Conservation (phyloP, 2,113 vertebrate genomes). For the Sigmodon hispidus region DNA sequence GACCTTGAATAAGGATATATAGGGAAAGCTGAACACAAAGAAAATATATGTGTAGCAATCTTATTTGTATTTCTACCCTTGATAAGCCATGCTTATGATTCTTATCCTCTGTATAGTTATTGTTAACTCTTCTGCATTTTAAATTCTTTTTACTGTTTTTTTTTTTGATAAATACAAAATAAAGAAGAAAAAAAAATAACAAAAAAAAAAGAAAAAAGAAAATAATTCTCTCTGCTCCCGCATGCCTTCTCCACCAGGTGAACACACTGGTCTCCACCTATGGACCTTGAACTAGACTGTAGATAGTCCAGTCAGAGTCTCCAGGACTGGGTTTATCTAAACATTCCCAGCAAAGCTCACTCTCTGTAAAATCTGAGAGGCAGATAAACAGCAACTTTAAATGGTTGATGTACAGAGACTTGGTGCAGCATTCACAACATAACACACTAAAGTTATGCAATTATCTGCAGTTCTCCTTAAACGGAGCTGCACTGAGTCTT, state of each 20-base stretch:
- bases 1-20: too few species aligned
- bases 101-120: too few species aligned
- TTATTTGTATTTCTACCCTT: too few species aligned
- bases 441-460: background rate
- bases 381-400: background rate
- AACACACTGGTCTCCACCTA: background rate
- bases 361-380: background rate
- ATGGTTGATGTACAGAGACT: background rate
- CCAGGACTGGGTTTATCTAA: background rate
- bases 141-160: too few species aligned
- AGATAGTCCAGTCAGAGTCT: background rate
- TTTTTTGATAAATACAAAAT: too few species aligned
- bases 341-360: background rate
- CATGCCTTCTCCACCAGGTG: background rate
- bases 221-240: background rate
- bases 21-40: too few species aligned
- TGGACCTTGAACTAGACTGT: background rate
- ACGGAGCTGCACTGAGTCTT: background rate
- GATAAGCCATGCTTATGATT: too few species aligned
- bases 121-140: too few species aligned
- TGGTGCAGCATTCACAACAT: background rate
- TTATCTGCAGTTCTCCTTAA: background rate
- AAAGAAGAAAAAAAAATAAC: too few species aligned
- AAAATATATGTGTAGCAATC: too few species aligned
- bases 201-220: too few species aligned